Evolutionary conservation across 1,140 invertebrate species (phyloP), one percentile per base, ranked within the genome.

Genomic region (Zaprionus ornatus): DNA sequence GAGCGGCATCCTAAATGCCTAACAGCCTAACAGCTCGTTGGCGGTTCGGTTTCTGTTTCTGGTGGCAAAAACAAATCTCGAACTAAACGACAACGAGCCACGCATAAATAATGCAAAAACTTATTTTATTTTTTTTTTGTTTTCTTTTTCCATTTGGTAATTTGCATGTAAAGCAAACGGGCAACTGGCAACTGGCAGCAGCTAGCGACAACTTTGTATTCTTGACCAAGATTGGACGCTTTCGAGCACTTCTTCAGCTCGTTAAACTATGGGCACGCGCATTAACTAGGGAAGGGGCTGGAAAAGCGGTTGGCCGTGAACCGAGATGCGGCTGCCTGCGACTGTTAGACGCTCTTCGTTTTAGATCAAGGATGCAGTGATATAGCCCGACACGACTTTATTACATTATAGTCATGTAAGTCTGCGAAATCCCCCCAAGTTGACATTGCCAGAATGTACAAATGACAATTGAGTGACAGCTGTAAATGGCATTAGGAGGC

Each of bases 81-180:
- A 74, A 59, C 70, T 50, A 65, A 29, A 50, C 19, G 50, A 63
- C 67, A 65, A 75, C 81, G 54, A 52, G 54, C 35, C 65, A 65
- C 55, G 84, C 84, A 83, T 88, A 88, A 79, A 88, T 88, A 88
- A 87, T 87, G 71, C 84, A 87, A 88, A 76, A 75, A 70, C 21
- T 32, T 40, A 25, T 42, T 60, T 57, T 55, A 3, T 52, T 55
- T 48, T 19, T 66, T 62, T 67, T 78, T 48, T 42, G 4, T 25
- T 54, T 48, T n/a, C 63, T 62, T 73, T 78, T 64, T 69, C 55
- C 54, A 73, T 78, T 74, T 70, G 45, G 54, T 55, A 61, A 55
- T 61, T 75, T 45, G 60, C 40, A 70, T 69, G 40, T 56, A 59
- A 45, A 62, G 32, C 54, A 59, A n/a, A 23, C 19, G 10, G 25